Conservation (phyloP, 2,888 invertebrate species). For the Diarsia rubi region DNA sequence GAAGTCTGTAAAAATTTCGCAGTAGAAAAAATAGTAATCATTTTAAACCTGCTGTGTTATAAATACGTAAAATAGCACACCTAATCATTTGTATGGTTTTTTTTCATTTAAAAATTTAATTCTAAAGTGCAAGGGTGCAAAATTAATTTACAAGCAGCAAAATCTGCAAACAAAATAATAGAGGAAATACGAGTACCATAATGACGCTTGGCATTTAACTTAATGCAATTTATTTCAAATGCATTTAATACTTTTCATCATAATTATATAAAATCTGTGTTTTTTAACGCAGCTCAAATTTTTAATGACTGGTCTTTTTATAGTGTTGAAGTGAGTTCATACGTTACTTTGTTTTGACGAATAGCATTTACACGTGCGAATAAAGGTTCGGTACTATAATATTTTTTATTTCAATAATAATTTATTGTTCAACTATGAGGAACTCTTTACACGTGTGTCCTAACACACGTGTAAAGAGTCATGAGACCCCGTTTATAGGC, state of each 20-base stretch:
- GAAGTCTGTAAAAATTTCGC: neutral
- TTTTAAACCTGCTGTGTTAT: neutral
- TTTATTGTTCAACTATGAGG: neutral
- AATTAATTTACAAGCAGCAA: neutral
- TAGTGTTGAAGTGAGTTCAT: slow-evolving; percentile 22
- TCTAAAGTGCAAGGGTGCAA: neutral
- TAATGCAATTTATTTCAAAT: slow-evolving; percentile 50
- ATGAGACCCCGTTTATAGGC: neutral
- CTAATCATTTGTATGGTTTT: neutral
- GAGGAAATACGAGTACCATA: slow-evolving; percentile 55
- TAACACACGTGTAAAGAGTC: no score
- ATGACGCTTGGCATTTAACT: slow-evolving; percentile 77
- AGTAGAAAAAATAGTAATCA: neutral
- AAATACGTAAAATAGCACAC: neutral
- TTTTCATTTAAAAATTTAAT: neutral
- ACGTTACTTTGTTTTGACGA: slow-evolving; percentile 25
- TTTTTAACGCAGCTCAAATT: slow-evolving; percentile 7
- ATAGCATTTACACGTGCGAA: neutral
- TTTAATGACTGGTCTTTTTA: slow-evolving; percentile 20
- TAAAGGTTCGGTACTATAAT: neutral
- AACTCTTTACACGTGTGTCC: neutral
- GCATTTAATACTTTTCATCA: slow-evolving; percentile 46
- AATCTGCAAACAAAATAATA: slow-evolving; percentile 7
- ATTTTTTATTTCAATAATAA: neutral
- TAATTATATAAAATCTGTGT: slow-evolving; percentile 29